A percentile compares a stretch with the other conserved stretches of the same genome.
These are phyloP conservation scores for Stomatorhinus ivindoensis DNA, from an alignment of 2,113 vertebrate species.

Conservation along the genomic window DNA sequence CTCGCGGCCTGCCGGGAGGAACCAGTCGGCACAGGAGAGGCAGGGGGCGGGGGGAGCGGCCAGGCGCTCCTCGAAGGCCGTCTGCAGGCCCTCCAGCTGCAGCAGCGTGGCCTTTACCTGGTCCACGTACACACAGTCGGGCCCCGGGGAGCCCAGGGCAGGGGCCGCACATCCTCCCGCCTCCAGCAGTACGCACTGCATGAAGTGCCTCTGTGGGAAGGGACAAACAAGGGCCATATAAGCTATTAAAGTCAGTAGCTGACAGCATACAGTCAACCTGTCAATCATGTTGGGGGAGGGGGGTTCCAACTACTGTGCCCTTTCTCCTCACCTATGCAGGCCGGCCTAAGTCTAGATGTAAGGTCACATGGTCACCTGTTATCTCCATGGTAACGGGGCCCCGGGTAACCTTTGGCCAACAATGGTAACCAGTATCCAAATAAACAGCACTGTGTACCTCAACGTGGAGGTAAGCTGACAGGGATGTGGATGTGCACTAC, in stretches of 20 bases:
- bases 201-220: constrained; percentile 70
- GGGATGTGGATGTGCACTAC: constrained; percentile 34
- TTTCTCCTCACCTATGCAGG: background rate
- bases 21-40: constrained; percentile 84
- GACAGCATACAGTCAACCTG: background rate
- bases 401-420: background rate
- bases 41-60: constrained; percentile 62
- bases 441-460: background rate
- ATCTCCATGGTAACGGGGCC: background rate
- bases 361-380: background rate
- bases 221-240: background rate
- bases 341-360: background rate
- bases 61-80: constrained; percentile 68
- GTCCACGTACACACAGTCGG: constrained; percentile 88
- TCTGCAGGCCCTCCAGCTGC: constrained; percentile 72
- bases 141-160: constrained; percentile 73
- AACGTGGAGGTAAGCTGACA: background rate
- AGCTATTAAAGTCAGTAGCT: background rate
- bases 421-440: background rate
- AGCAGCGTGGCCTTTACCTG: constrained; percentile 83
- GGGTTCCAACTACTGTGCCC: too few relatives aligned
- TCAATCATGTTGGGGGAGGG: background rate
- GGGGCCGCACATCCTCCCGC: constrained; percentile 78
- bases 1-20: constrained; percentile 64
- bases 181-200: constrained; percentile 86